Base-by-base conservation (phyloP, 1,140 invertebrate genomes). In the Pteromalus puparum region DNA sequence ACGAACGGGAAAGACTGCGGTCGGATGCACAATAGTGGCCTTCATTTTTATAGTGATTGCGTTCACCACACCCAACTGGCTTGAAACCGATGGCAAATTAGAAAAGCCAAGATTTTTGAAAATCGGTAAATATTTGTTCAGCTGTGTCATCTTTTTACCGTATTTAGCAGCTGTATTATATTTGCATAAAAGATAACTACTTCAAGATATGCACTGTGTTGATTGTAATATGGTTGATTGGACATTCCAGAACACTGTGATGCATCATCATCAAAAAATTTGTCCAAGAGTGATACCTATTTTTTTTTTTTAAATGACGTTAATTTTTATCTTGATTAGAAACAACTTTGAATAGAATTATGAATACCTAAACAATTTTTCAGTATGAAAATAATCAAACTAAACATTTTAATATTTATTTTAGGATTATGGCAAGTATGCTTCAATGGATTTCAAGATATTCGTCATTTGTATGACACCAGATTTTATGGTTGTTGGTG, bases 381-480 rank as follows among this genome's bases (percentile, higher is more conserved):
- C 42, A 30, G 75, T 61, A 21, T n/a, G 1, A 61, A n/a, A 61
- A 61, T 21, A 61, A 7, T 61, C 18, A 53, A 53, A 53, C 48
- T 53, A 53, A 15, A 18, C 30, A 7, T 61, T 30, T 82, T 30
- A 53, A 38, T 75, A 21, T 75, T 48, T 76, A 34, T 95, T 95
- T 68, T 90, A 97, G 98, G 98, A 73, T 93, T 99, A n/a, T 99
- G 98, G 98, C 95, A 97, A 91, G 97, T 98, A 0, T 99, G 98
- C 91, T 97, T 99, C 86, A 94, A 96, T 87, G 94, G 96, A 46
- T 98, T 98, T 90, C 94, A 96, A 92, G 97, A 98, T 89, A 95
- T 96, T 13, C 94, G 95, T 85, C 97, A 97, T 90, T 95, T 96
- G 88, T 97, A 97, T 89, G 97, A 98, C 86, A 96, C 95, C 5